Evolutionary conservation across 2,888 invertebrate genomes (phyloP).

Genomic region (Brachypalpus laphriformis): DNA sequence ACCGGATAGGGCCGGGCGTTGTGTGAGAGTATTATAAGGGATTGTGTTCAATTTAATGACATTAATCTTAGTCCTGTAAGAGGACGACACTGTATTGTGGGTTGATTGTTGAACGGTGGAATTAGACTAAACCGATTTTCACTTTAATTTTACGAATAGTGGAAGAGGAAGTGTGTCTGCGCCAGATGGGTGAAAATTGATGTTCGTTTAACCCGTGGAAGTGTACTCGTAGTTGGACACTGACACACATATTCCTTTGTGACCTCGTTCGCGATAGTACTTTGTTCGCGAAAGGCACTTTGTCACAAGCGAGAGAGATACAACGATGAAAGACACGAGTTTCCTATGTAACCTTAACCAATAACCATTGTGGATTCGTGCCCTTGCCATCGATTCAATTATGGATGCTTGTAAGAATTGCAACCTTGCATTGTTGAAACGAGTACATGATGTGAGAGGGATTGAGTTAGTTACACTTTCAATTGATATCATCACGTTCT

Average conservation of each 20-base stretch:
- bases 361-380: conserved; percentile 39
- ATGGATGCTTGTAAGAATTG: conserved; percentile 37
- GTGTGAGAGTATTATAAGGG: conserved; percentile 42
- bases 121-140: conserved; percentile 68
- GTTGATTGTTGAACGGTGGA: conserved; percentile 63
- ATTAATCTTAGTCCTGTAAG: conserved; percentile 64
- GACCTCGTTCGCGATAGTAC: conserved; percentile 42
- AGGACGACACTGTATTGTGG: conserved; percentile 17
- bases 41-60: conserved; percentile 72
- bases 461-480: conserved; percentile 62
- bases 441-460: conserved; percentile 13
- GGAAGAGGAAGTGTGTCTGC: neutral
- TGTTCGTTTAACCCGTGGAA: conserved; percentile 8
- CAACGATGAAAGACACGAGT: conserved; percentile 32
- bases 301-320: neutral
- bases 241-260: conserved; percentile 38
- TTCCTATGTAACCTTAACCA: conserved; percentile 46
- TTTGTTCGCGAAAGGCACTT: neutral
- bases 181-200: conserved; percentile 50
- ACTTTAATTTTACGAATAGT: conserved; percentile 55
- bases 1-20: conserved; percentile 2
- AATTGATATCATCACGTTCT: conserved; percentile 39
- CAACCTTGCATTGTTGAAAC: conserved; percentile 47
- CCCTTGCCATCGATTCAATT: conserved; percentile 71
- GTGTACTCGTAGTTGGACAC: neutral